These are phyloP conservation scores for Chrysina gloriosa DNA, from an alignment of 2,888 invertebrate genomes.

Conservation along the genomic window DNA sequence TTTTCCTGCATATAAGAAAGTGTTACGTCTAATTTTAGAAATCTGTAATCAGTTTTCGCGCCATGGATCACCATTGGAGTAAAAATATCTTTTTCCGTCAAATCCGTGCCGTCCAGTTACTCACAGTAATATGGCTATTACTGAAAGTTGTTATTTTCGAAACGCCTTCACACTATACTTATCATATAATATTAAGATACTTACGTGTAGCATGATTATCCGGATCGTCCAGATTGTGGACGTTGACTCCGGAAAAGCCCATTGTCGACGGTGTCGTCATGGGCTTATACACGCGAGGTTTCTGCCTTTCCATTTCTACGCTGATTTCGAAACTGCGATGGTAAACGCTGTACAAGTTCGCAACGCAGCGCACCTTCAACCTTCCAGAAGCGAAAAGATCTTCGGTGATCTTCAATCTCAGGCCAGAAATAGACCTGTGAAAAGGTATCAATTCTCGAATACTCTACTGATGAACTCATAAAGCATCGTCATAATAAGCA, in stretches of 20 bases:
- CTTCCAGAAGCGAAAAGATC: constrained; percentile 58
- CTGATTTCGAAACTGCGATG: constrained; percentile 76
- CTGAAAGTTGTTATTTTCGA: too few species aligned
- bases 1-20: too few species aligned
- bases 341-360: constrained; percentile 74
- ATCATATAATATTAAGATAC: constrained; percentile 35
- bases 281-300: constrained; percentile 39
- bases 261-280: constrained; percentile 39
- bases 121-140: too few species aligned
- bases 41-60: too few species aligned
- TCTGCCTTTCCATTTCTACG: constrained; percentile 68
- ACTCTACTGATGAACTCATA: too few species aligned
- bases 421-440: constrained; percentile 58
- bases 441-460: too few species aligned
- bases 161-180: too few species aligned
- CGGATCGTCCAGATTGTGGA: constrained; percentile 43
- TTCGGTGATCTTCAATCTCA: constrained; percentile 58
- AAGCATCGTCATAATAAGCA: too few species aligned
- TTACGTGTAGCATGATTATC: constrained; percentile 49
- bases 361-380: constrained; percentile 72
- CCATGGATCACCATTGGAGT: too few species aligned
- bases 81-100: too few species aligned
- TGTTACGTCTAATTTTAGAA: too few species aligned
- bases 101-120: too few species aligned
- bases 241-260: constrained; percentile 36